Conservation (phyloP, 1,140 invertebrate species). For the Drosophila dunni region DNA sequence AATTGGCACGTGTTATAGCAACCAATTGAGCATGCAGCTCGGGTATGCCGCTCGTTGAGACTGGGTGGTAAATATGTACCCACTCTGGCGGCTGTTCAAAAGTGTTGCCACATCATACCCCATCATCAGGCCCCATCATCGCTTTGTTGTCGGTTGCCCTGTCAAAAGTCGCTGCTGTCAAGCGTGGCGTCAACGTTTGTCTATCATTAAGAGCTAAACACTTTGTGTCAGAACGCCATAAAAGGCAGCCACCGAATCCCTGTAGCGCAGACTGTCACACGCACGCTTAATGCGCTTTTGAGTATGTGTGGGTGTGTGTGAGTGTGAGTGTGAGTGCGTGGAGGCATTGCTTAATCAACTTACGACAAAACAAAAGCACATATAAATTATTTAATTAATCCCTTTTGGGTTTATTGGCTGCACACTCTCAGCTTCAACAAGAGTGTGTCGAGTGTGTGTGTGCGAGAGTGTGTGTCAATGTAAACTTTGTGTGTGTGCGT, state of each 20-base stretch:
- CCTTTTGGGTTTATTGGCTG: constrained; percentile 68
- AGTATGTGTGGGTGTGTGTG: constrained; percentile 22
- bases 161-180: constrained; percentile 56
- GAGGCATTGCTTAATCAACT: constrained; percentile 71
- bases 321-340: constrained; percentile 12
- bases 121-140: background rate
- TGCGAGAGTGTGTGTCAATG: background rate
- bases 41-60: constrained; percentile 4
- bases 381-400: constrained; percentile 83
- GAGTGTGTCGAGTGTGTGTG: background rate
- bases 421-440: constrained; percentile 33
- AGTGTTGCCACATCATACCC: constrained; percentile 18
- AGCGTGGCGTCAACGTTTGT: constrained; percentile 64
- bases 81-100: constrained; percentile 18
- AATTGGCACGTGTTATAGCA: constrained; percentile 70
- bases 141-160: constrained; percentile 20
- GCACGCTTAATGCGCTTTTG: constrained; percentile 58
- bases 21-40: constrained; percentile 23
- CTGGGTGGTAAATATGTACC: background rate
- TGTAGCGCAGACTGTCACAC: constrained; percentile 30
- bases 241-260: constrained; percentile 37
- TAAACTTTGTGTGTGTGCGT: constrained; percentile 6
- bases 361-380: constrained; percentile 77
- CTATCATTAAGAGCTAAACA: constrained; percentile 73
- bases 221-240: constrained; percentile 53